Conservation (phyloP, 1,140 invertebrate species). For the Drosophila erecta region DNA sequence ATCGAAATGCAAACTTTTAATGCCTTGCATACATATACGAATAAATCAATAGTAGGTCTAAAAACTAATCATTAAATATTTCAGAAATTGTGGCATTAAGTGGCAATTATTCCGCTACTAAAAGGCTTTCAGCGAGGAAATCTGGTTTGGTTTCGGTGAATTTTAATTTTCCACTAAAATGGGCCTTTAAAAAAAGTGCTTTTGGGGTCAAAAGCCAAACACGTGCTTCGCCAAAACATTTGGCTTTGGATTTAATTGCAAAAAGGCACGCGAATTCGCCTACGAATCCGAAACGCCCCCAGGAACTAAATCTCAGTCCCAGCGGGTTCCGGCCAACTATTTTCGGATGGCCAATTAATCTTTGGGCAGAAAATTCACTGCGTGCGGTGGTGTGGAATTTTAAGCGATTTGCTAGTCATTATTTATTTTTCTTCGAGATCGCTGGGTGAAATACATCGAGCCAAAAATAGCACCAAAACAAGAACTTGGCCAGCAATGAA, state of each 20-base stretch:
- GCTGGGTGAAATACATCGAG: slow-evolving; percentile 54
- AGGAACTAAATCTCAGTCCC: slow-evolving; percentile 55
- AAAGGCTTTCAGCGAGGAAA: slow-evolving; percentile 29
- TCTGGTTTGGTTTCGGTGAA: slow-evolving; percentile 7
- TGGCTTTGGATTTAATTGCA: slow-evolving; percentile 54
- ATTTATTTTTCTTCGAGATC: slow-evolving; percentile 63
- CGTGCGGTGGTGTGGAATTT: slow-evolving; percentile 63
- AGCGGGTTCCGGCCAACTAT: slow-evolving; percentile 51
- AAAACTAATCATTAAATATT: not conserved
- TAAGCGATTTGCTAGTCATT: slow-evolving; percentile 77
- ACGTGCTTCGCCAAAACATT: slow-evolving; percentile 32
- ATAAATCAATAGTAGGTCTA: no score
- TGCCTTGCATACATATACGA: no score
- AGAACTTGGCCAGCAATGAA: slow-evolving; percentile 66
- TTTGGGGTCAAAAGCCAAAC: slow-evolving; percentile 31
- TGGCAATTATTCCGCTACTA: slow-evolving; percentile 53
- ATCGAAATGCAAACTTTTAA: not conserved
- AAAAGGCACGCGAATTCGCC: slow-evolving; percentile 61
- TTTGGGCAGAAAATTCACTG: slow-evolving; percentile 15
- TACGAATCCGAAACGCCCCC: slow-evolving; percentile 13
- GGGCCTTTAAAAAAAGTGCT: slow-evolving; percentile 11
- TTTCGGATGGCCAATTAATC: slow-evolving; percentile 71
- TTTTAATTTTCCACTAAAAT: slow-evolving; percentile 5
- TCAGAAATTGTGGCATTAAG: not conserved
- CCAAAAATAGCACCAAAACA: slow-evolving; percentile 54